Conservation (phyloP, 2,888 invertebrate species). For the Suillia variegata region DNA sequence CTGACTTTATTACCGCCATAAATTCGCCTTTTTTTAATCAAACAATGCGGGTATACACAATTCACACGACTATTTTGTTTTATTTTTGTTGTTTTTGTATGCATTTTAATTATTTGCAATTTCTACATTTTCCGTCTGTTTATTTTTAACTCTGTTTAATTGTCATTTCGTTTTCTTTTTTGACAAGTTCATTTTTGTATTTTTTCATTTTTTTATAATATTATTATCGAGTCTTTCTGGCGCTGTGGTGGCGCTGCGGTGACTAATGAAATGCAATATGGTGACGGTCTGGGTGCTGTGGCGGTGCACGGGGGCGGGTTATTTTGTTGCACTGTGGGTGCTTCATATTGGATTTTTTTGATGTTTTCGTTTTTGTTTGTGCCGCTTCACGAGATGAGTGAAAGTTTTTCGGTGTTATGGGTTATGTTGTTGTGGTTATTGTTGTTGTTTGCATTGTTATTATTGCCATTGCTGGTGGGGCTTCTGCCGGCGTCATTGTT, state of each 20-base stretch:
- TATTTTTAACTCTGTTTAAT: neutral
- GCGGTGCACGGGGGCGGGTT: neutral
- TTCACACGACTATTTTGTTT: neutral
- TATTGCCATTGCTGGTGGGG: too few species aligned
- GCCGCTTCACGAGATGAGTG: slow-evolving; percentile 2
- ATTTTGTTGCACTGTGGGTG: neutral
- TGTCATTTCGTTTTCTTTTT: neutral
- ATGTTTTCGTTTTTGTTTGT: neutral
- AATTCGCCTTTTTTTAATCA: neutral
- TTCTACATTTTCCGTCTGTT: neutral
- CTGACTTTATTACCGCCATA: slow-evolving; percentile 14
- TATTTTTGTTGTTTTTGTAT: neutral
- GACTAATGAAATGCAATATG: neutral
- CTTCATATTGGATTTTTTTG: neutral
- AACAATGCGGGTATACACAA: slow-evolving; percentile 2
- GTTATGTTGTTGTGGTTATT: neutral
- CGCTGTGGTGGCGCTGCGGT: neutral
- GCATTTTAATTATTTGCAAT: slow-evolving; percentile 3
- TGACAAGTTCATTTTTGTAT: neutral
- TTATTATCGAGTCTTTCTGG: neutral
- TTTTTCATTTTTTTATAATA: neutral
- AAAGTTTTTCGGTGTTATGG: neutral
- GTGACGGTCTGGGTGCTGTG: neutral
- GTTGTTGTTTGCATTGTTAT: neutral
- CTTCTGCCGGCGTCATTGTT: too few species aligned